Evolutionary conservation across 2,113 vertebrate genomes (phyloP), one percentile per base, ranked within the genome.

Genomic region (Heliornis fulica): DNA sequence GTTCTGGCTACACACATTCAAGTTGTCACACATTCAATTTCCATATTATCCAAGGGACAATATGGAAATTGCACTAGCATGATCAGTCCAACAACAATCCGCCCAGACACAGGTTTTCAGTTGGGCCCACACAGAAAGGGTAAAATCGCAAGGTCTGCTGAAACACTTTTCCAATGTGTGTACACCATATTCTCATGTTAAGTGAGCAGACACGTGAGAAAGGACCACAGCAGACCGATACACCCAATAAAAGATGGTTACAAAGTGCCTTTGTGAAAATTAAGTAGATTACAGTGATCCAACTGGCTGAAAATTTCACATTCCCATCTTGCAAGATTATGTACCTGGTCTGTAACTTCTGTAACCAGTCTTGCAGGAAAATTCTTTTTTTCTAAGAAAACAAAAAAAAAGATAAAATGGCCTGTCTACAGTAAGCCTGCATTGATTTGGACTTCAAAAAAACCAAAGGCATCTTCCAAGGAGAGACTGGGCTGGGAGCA

Each of bases 401-500:
- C 40, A 75, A 81, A 87, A 8, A 21, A 82, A 38, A 94, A 89
- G 65, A 83, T 87, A 38, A 70, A 94, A 89, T 64, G n/a, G 9
- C 11, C 54, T 69, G 34, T 45, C 64, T 94, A 65, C 72, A 90
- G 46, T 60, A 89, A 80, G 26, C 63, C 71, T 90, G 78, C 46
- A 83, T 82, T 94, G 85, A 94, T 79, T 83, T n/a, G 28, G 41
- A 59, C 83, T 91, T 87, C 0, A 36, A 36, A 69, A 71, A 69
- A 81, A 22, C 17, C 17, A 75, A 86, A 96, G 46, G 51, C 34
- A 54, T 87, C 82, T 94, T 81, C 94, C 78, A 90, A 90, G 54
- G 34, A 74, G 61, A 74, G 45, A 51, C 50, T 48, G 45, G 54
- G 85, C 38, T 82, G 61, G 59, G 81, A 94, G 50, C 36, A 89